Percentiles rank a stretch among this genome's conserved stretches.
phyloP scores from a whole-genome alignment of 2,888 invertebrate genomes.

The Eupithecia centaureata region DNA sequence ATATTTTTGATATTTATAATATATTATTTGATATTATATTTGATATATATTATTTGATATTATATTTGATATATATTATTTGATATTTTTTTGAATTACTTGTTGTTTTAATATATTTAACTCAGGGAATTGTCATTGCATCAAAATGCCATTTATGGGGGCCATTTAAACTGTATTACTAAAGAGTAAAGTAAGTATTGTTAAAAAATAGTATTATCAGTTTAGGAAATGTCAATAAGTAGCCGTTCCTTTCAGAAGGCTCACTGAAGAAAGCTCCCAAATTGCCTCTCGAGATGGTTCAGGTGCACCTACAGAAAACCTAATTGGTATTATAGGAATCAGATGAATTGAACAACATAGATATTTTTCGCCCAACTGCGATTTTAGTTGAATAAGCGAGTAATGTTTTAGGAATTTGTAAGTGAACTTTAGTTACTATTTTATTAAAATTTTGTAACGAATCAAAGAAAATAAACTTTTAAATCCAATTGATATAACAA shows the following conservation, averaged over 20 bases:
- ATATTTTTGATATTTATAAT: no score
- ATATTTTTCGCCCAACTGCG: not conserved
- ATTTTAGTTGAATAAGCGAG: not conserved
- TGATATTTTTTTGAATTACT: no score
- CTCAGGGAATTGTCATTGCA: not conserved
- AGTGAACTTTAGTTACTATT: no score
- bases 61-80: no score
- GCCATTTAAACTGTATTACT: not conserved
- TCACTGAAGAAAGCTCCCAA: not conserved
- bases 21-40: no score
- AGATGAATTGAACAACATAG: not conserved
- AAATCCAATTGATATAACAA: no score
- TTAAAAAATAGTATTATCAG: not conserved
- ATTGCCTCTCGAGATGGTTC: not conserved
- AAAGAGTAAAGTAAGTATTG: not conserved
- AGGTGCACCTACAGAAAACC: conserved; percentile 5
- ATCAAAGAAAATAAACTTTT: no score
- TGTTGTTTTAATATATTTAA: no score
- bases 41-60: no score
- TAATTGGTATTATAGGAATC: not conserved
- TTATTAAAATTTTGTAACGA: no score
- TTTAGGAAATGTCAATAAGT: not conserved
- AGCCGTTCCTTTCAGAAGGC: not conserved
- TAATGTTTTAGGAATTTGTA: not conserved
- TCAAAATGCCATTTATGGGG: not conserved